A percentile compares a stretch with the other conserved stretches of the same genome.
Conservation (phyloP, 1,140 invertebrate genomes). For the Nasonia vitripennis region DNA sequence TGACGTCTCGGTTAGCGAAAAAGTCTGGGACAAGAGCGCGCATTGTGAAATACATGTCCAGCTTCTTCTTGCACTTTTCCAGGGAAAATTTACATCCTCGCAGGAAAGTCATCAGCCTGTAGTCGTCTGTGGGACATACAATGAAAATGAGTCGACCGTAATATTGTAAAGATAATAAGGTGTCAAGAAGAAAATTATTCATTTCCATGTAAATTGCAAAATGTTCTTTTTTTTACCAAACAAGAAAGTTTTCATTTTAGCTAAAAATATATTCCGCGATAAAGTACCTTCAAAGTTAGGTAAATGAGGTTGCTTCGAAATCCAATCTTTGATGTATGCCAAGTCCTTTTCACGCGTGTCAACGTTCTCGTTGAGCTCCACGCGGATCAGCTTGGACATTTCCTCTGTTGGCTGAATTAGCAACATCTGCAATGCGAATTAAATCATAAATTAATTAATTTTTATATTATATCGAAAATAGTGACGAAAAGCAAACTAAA, state of each 20-base stretch:
- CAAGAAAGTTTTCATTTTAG: too few relatives aligned
- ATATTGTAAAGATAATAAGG: neutral
- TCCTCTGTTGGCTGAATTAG: conserved; percentile 83
- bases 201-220: neutral
- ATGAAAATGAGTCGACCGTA: neutral
- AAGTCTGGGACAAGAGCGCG: conserved; percentile 88
- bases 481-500: too few relatives aligned
- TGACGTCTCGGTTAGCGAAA: conserved; percentile 85
- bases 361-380: conserved; percentile 85
- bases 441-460: neutral
- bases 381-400: conserved; percentile 83
- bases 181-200: neutral
- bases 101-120: conserved; percentile 84
- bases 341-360: conserved; percentile 81
- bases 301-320: conserved; percentile 83
- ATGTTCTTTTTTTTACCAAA: too few relatives aligned
- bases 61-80: conserved; percentile 87
- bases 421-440: conserved; percentile 77
- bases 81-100: conserved; percentile 89
- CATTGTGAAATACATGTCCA: conserved; percentile 91
- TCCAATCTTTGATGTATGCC: conserved; percentile 81
- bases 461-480: too few relatives aligned
- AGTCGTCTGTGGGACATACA: conserved; percentile 78
- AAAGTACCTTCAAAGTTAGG: conserved; percentile 81
- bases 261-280: too few relatives aligned